Evolutionary conservation across 2,888 invertebrate species (phyloP), one percentile per base, ranked within the genome.

Genomic region (Drosophila fulvimacula): DNA sequence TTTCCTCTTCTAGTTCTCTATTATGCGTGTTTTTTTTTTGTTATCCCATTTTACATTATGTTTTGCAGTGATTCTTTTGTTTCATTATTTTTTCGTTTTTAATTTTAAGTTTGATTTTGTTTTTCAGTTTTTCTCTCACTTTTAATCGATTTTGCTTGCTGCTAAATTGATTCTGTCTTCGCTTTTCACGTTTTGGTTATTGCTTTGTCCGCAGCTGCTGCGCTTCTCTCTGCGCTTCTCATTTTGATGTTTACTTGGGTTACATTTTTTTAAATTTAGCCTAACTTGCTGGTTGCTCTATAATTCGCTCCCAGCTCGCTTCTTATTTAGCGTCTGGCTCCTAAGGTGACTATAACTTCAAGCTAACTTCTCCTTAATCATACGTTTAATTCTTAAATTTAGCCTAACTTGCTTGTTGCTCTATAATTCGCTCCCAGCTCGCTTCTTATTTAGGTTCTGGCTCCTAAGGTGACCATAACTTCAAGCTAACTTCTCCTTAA

Each of bases 401-500:
- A n/a, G n/a, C n/a, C n/a, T n/a, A n/a, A n/a, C n/a, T 19, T 34
- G 17, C 48, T 48, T 49, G n/a, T 48, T 49, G 52, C 6, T 46
- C 6, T 17, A n/a, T 24, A n/a, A n/a, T n/a, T 44, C 7, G 0
- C 7, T 21, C 13, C 15, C 15, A n/a, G 5, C 11, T 17, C 17
- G 21, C n/a, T 17, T 52, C 11, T 19, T 13, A 7, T 32, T 13
- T 13, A 13, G 19, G 13, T 32, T 13, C 46, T 46, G n/a, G 5
- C 46, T 24, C 9, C 9, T 15, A 0, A 5, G 11, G 2, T 5
- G 11, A 41, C 19, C 11, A 19, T 30, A 30, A 6, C 7, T 7
- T 30, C 6, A 0, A 30, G 30, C 30, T 30, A 30, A 30, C 10
- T 30, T 9, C 30, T 30, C 10, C 10, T 30, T 2, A 3, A 36